Base-by-base conservation (phyloP, 1,140 invertebrate species). In the Schlechtendalia chinensis region DNA sequence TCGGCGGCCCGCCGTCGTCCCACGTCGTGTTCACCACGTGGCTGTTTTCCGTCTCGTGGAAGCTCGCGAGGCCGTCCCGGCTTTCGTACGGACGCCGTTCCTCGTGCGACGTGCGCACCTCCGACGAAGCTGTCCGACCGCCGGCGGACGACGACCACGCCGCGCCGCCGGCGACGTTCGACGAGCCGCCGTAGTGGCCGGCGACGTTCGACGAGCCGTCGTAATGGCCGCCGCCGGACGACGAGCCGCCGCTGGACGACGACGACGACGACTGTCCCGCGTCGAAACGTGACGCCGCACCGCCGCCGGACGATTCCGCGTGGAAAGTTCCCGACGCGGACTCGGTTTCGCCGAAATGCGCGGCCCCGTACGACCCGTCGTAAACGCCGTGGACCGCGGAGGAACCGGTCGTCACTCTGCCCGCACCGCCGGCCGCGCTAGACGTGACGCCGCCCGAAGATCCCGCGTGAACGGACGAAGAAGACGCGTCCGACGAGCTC, bases 11-110 rank as follows among this genome's bases (percentile, higher is more conserved):
- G 50, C 83, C 5, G 24, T 45, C 72, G 74, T 82, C 83, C 83
- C 83, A 84, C 11, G 83, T 82, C 27, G 83, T 83, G 77, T 84
- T 84, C 0, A 67, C 56, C 19, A 50, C 32, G 47, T 71, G 69
- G 5, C 54, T 63, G 1, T 61, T 75, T 19, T 82, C 80, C 4
- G 63, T 56, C 22, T 81, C 81, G 11, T 81, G 82, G 47, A 82
- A 80, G 5, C 32, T 59, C n/a, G n/a, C n/a, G n/a, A n/a, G n/a
- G n/a, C n/a, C 47, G 47, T 50, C 12, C 19, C 50, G 12, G 24
- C 16, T 59, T 22, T 32, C n/a, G 29, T 17, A 19, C 32, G 11
- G 11, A 29, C 29, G n/a, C 19, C 50, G 6, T 19, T 1, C 71
- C 27, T n/a, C 8, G 0, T 29, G 3, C 14, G 47, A 27, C 47